Conservation (phyloP, 1,140 invertebrate species). For the Gonioctena quinquepunctata region DNA sequence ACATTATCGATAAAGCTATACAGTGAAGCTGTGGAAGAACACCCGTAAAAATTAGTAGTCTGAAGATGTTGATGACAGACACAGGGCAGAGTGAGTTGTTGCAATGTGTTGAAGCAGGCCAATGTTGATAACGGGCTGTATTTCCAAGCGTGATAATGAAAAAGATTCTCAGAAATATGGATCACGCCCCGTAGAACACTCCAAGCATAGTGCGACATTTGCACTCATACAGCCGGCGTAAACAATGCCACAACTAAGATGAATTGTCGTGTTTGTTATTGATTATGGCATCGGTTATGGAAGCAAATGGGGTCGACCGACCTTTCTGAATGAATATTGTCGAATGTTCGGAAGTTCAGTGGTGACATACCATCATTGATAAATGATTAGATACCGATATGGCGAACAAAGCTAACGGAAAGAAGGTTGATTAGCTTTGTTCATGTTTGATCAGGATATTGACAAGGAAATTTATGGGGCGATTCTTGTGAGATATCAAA, state of each 20-base stretch:
- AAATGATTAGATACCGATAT: slow-evolving; percentile 1
- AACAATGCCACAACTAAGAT: slow-evolving; percentile 31
- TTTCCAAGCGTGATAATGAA: no score
- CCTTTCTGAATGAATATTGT: slow-evolving; percentile 6
- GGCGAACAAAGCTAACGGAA: neutral
- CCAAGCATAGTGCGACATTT: slow-evolving; percentile 30
- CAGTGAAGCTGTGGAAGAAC: no score
- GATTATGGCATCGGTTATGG: slow-evolving; percentile 20
- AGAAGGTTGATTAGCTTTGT: neutral
- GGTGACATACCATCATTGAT: slow-evolving; percentile 11
- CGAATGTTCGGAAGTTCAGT: neutral
- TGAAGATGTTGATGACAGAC: no score
- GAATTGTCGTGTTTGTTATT: slow-evolving; percentile 32
- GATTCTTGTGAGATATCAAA: no score
- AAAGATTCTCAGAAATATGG: no score
- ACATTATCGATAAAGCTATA: no score
- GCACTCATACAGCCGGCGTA: slow-evolving; percentile 31
- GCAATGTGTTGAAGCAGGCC: no score
- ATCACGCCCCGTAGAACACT: slow-evolving; percentile 26
- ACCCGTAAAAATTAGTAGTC: no score
- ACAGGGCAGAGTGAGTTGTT: no score
- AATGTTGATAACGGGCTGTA: no score
- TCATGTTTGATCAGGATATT: neutral
- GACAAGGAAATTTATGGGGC: neutral
- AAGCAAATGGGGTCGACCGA: slow-evolving; percentile 14